These are phyloP conservation scores for Podotricha telesiphe DNA, from an alignment of 2,888 invertebrate genomes.

Conservation along the genomic window DNA sequence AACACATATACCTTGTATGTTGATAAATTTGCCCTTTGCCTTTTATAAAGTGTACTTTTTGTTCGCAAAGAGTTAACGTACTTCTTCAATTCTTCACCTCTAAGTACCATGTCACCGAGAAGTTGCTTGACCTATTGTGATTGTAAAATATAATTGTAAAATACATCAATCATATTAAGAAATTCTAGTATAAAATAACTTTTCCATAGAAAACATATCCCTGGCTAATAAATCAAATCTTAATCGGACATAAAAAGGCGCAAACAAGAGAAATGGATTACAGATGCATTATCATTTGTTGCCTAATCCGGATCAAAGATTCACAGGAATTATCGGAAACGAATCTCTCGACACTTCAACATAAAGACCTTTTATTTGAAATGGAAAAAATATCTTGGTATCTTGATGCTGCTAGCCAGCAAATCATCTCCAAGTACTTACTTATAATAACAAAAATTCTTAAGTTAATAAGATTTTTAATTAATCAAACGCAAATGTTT, in stretches of 20 bases:
- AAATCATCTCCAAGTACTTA: slow-evolving; percentile 29
- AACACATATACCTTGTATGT: slow-evolving; percentile 81
- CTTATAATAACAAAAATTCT: background rate
- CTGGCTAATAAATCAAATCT: background rate
- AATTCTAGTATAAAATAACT: background rate
- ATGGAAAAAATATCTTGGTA: slow-evolving; percentile 63
- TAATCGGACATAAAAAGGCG: slow-evolving; percentile 5
- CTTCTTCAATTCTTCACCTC: slow-evolving; percentile 92
- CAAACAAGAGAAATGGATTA: slow-evolving; percentile 27
- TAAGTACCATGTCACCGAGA: slow-evolving; percentile 87
- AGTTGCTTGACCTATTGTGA: slow-evolving; percentile 69
- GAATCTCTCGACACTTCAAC: slow-evolving; percentile 57
- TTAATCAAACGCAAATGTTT: too few species aligned
- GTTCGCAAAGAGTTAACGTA: slow-evolving; percentile 92
- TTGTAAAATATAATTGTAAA: background rate
- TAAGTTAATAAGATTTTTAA: too few species aligned
- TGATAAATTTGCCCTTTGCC: slow-evolving; percentile 89
- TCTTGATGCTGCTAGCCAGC: slow-evolving; percentile 51
- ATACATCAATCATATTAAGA: too few species aligned
- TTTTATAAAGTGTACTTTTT: slow-evolving; percentile 92
- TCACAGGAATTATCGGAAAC: slow-evolving; percentile 55
- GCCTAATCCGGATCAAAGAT: slow-evolving; percentile 51
- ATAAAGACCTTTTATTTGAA: slow-evolving; percentile 69
- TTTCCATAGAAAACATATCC: background rate
- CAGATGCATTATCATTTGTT: slow-evolving; percentile 37